Evolutionary conservation across 2,888 invertebrate genomes (phyloP), one percentile per base, ranked within the genome.

Genomic region (Abscondita cerata): DNA sequence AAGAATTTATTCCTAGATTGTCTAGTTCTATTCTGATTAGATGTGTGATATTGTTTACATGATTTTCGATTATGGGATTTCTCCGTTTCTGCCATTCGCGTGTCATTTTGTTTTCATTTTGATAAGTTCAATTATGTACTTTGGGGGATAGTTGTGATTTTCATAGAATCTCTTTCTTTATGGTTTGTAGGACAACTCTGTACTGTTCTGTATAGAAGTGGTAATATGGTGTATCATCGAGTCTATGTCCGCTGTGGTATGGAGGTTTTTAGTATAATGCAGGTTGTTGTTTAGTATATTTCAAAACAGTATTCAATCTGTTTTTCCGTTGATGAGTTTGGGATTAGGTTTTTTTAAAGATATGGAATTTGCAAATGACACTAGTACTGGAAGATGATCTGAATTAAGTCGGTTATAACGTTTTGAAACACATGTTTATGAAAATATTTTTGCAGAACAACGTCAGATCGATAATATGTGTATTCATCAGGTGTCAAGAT

Each of bases 401-500:
- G 46, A 13, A 13, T 20, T 48, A 25, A 16, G 25, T 47, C 36
- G 47, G 46, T 4, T 48, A 62, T 18, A 12, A 59, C 64, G 13
- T 1, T 57, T 63, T 65, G 63, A 9, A 16, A 25, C 13, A 65
- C 57, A 8, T 53, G 53, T 18, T 15, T 33, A n/a, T 18, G 25
- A 19, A 63, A 53, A 15, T 51, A 48, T 40, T 64, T 61, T 34
- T 53, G 38, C 13, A 64, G 36, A 25, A 61, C 20, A 12, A 13
- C n/a, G 5, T 11, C 12, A 12, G 40, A 13, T 40, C 40, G 61
- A 19, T 50, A 54, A 18, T 59, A 54, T 8, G 62, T 60, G 20
- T 65, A 56, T 38, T 63, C 50, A n/a, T 51, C 46, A 11, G 65
- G 59, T 11, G 57, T 46, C 12, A 46, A 13, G 9, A 65, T 50